Base-by-base conservation (phyloP, 1,140 invertebrate genomes). In the Drosophila parvula region DNA sequence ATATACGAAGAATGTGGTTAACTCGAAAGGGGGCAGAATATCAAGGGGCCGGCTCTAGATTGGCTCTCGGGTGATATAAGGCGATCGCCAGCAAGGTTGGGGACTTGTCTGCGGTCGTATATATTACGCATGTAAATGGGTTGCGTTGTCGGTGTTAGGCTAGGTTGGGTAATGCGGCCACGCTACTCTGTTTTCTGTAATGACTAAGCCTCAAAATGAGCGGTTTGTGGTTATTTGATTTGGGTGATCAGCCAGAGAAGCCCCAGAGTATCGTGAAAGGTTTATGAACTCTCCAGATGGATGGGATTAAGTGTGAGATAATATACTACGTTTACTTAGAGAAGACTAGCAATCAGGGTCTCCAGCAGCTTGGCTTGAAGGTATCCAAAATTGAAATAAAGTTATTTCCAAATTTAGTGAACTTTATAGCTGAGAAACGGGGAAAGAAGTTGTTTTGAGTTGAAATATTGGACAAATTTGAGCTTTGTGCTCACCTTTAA, bases 111-210 rank as follows among this genome's bases (percentile, higher is more conserved):
- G 64, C 57, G 68, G 41, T 58, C 50, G 68, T 43, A 58, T 57
- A 61, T 62, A 47, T 76, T 64, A 71, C 34, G 40, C 60, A 64
- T 77, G 56, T 74, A 78, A 59, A 59, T 82, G 43, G 59, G 47
- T 78, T 74, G 55, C 22, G 30, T 68, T 50, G 44, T 55, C 51
- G 43, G 64, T 58, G 61, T 83, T 77, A 58, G 60, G 77, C 65
- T 77, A 61, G 43, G 57, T 70, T 75, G 32, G 44, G 62, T 47
- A 74, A 82, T 44, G n/a, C n/a, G 51, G 41, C 61, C 40, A 50
- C 16, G 56, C 16, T 22, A n/a, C 51, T 38, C 18, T 36, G 30
- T 16, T 51, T 74, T 55, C 38, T 71, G 44, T 59, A 64, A 45
- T 57, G 50, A 70, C 61, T 69, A 53, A 58, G 41, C 55, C 59